These are phyloP conservation scores for Thymelicus sylvestris DNA, from an alignment of 2,888 invertebrate genomes.

Conservation along the genomic window DNA sequence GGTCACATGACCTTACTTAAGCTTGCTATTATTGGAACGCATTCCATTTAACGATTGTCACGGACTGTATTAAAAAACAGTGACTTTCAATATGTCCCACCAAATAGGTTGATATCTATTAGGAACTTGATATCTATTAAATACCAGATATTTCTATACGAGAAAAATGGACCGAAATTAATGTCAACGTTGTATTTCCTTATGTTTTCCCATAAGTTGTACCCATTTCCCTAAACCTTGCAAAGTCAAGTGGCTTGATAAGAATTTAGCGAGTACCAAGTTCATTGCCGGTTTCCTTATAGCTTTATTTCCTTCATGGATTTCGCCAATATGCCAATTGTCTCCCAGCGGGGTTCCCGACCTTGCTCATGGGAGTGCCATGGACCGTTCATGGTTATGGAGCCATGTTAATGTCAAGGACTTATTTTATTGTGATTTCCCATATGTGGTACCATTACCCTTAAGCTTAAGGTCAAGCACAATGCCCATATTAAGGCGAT, in stretches of 20 bases:
- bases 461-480: constrained; percentile 1
- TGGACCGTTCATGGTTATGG: constrained; percentile 33
- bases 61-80: background rate
- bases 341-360: constrained; percentile 48
- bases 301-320: constrained; percentile 7
- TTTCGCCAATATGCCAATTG: constrained; percentile 53
- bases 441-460: constrained; percentile 4
- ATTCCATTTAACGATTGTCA: constrained; percentile 11
- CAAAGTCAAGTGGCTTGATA: no score
- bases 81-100: no score
- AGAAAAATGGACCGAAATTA: no score
- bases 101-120: no score
- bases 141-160: no score
- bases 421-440: constrained; percentile 27
- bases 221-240: no score
- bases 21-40: constrained; percentile 4
- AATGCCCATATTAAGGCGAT: background rate
- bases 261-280: background rate
- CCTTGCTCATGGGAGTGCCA: constrained; percentile 47
- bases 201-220: no score
- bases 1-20: constrained; percentile 20
- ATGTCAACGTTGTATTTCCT: no score
- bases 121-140: no score
- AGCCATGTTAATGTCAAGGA: constrained; percentile 59
- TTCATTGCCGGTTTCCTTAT: background rate